Base-by-base conservation (phyloP, 2,888 invertebrate species). In the Melieria omissa region DNA sequence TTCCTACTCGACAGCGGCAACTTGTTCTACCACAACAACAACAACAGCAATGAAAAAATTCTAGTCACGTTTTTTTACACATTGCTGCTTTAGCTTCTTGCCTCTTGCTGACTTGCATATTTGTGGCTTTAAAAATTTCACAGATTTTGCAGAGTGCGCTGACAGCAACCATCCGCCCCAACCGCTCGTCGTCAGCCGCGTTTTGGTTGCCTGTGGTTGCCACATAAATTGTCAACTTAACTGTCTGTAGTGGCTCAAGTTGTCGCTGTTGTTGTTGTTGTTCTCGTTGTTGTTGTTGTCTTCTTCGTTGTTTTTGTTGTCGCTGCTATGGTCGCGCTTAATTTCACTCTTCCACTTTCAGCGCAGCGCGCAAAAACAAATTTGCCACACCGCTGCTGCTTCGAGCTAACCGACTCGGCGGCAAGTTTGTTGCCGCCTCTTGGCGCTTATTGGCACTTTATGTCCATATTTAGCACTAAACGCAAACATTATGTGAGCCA, bases 141-240 rank as follows among this genome's bases (percentile, higher is more conserved):
- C 16, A n/a, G n/a, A 4, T 47, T 14, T 47, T 63, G 63, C 47
- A 52, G 8, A 16, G n/a, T 12, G 12, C n/a, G 44, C 42, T 44
- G 49, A 63, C 47, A 66, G 14, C 12, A 10, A 47, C 49, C 29
- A 47, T 60, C 57, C 41, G 16, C 42, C n/a, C 41, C 63, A 47
- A 10, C 47, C 49, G 47, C 49, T 44, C 65, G 12, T n/a, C 60
- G 29, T 67, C 7, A 49, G 16, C 49, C 60, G 52, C 60, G 52
- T 61, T 42, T n/a, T 44, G 46, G 42, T 61, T 67, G 52, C 57
- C 60, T 42, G n/a, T 45, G 29, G 42, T 61, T 67, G 52, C 57
- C 60, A 67, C 60, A 61, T 67, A 61, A 67, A 67, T 67, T 67
- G 60, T 67, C 67, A 67, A 67, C 67, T 67, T 67, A 60, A 67